Percentiles rank a stretch among this genome's conserved stretches.
Conservation (phyloP, 2,888 invertebrate genomes). For the Belgica antarctica region DNA sequence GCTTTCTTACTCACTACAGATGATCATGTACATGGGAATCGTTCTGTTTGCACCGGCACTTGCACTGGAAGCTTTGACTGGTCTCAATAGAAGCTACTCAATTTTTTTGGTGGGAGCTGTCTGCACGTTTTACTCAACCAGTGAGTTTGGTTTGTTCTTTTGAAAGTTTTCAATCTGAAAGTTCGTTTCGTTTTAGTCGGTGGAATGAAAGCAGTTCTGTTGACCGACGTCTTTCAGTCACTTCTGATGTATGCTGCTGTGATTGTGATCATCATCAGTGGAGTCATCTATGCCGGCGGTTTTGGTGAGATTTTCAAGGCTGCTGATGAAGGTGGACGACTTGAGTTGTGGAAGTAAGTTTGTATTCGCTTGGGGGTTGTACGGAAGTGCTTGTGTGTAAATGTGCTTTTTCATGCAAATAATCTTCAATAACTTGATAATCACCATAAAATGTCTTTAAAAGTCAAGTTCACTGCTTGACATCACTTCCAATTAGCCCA, state of each 20-base stretch:
- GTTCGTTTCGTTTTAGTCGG: too few relatives aligned
- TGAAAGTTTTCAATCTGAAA: too few relatives aligned
- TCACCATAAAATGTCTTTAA: too few relatives aligned
- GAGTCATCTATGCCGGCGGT: conserved; percentile 68
- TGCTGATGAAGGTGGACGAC: conserved; percentile 67
- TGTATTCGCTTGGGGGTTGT: neutral
- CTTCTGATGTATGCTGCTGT: conserved; percentile 81
- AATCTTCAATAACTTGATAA: too few relatives aligned
- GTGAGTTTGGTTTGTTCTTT: too few relatives aligned
- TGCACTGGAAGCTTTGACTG: conserved; percentile 82
- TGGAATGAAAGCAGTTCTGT: conserved; percentile 86
- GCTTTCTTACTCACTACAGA: conserved; percentile 80
- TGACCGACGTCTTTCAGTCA: conserved; percentile 84
- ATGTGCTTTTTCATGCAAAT: too few relatives aligned
- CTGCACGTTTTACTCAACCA: conserved; percentile 81
- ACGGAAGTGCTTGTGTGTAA: too few relatives aligned
- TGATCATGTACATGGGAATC: conserved; percentile 86
- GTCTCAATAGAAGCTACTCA: conserved; percentile 69
- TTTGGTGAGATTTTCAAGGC: conserved; percentile 68
- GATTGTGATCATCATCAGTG: conserved; percentile 73
- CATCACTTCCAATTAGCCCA: too few relatives aligned
- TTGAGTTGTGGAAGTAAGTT: conserved; percentile 66
- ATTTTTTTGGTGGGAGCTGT: conserved; percentile 61
- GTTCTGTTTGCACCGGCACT: conserved; percentile 92
- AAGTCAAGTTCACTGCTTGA: too few relatives aligned